Conservation (phyloP, 2,797 vertebrate genomes). For the Onychomys arenicola region DNA sequence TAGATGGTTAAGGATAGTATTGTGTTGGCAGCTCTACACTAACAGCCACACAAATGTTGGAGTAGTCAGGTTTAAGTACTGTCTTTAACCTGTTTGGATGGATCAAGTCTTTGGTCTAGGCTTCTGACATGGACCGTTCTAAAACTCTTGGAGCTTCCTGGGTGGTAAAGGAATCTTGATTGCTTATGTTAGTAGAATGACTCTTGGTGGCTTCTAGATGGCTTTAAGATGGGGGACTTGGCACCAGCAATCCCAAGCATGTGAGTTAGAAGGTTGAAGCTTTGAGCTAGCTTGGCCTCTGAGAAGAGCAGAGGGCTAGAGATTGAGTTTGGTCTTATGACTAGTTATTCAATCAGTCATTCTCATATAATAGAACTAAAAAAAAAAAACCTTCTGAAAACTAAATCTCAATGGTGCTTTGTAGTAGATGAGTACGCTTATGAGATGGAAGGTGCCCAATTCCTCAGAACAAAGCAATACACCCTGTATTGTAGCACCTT, state of each 20-base stretch:
- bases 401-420: not conserved
- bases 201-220: not conserved
- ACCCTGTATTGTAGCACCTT: not conserved
- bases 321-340: not conserved
- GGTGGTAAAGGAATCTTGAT: not conserved
- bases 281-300: not conserved
- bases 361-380: not conserved
- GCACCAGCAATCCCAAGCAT: not conserved
- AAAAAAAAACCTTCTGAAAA: not conserved
- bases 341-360: not conserved
- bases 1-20: not conserved
- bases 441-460: not conserved
- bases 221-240: not conserved
- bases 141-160: not conserved
- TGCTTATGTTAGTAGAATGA: not conserved
- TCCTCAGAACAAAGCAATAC: not conserved
- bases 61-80: not conserved
- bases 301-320: not conserved
- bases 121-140: not conserved
- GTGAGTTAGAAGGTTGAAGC: not conserved
- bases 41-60: not conserved
- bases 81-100: not conserved
- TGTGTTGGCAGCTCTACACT: not conserved
- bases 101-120: not conserved
- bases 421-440: not conserved